Base-by-base conservation (phyloP, 2,888 invertebrate species). In the Rhagonycha fulva region DNA sequence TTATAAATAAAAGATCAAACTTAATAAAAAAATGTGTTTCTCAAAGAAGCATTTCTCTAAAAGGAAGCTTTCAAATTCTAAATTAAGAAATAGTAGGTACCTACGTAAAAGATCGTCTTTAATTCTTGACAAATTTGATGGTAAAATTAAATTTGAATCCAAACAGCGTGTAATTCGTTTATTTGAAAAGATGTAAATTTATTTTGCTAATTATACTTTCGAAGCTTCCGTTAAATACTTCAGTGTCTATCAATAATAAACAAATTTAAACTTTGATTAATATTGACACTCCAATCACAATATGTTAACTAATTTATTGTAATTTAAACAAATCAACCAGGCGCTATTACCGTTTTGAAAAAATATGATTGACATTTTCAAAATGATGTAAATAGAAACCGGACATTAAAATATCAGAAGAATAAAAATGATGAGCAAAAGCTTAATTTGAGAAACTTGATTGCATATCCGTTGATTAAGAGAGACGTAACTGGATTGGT, bases 1-100 rank as follows among this genome's bases (percentile, higher is more conserved):
- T 62, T 24, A 19, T 62, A 70, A 70, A 62, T 70, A 62, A 30
- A 70, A 62, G 70, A 62, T 62, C 70, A 70, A 70, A 70, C 70
- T 62, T 62, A 30, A 62, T 30, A 62, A 62, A 26, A n/a, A 11
- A 11, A 11, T 11, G 9, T 32, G 11, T 12, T n/a, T 47, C n/a
- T 47, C 47, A 47, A 47, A 47, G 47, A 47, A 47, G n/a, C 7
- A n/a, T 47, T 9, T n/a, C 7, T 7, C 47, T 2, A 19, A n/a
- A n/a, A 2, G 2, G 2, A 47, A 7, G 7, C 47, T 47, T 47
- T 47, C 7, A n/a, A n/a, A 30, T 30, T 11, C 11, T 10, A 11
- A 9, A 30, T 30, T 30, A 9, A 28, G 28, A n/a, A 47, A 47
- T 19, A 19, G 19, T n/a, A n/a, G n/a, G n/a, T 47, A 10, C 47